A percentile compares a stretch with the other conserved stretches of the same genome.
These are phyloP conservation scores for Drosophila miranda DNA, from an alignment of 1,140 invertebrate species.

Conservation along the genomic window DNA sequence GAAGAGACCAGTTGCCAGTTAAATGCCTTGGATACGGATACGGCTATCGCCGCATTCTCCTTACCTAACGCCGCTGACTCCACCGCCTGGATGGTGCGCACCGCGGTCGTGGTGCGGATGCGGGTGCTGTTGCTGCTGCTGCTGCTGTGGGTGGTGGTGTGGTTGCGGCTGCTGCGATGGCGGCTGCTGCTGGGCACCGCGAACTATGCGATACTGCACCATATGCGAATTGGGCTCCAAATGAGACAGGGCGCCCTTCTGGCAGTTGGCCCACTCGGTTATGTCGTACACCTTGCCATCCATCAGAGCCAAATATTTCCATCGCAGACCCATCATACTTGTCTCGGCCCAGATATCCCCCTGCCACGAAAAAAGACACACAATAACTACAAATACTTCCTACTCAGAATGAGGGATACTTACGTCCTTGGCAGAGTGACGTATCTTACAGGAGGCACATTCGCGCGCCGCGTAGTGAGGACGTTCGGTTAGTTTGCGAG, in stretches of 20 bases:
- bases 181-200: slow-evolving; percentile 86
- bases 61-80: slow-evolving; percentile 60
- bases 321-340: slow-evolving; percentile 91
- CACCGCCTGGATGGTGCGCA: slow-evolving; percentile 56
- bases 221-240: slow-evolving; percentile 93
- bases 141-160: slow-evolving; percentile 57
- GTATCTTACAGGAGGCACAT: slow-evolving; percentile 94
- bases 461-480: slow-evolving; percentile 95
- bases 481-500: slow-evolving; percentile 90
- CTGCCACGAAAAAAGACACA: slow-evolving; percentile 82
- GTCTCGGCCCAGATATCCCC: slow-evolving; percentile 98
- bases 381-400: neutral
- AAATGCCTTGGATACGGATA: neutral
- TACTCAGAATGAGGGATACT: slow-evolving; percentile 17
- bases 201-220: slow-evolving; percentile 95
- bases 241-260: slow-evolving; percentile 91
- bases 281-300: slow-evolving; percentile 96
- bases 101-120: slow-evolving; percentile 46
- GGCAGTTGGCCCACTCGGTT: slow-evolving; percentile 97
- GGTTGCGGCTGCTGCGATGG: slow-evolving; percentile 78
- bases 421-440: slow-evolving; percentile 95
- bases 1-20: neutral
- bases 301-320: slow-evolving; percentile 98
- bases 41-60: neutral
- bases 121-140: slow-evolving; percentile 58